These are phyloP conservation scores for Semotilus atromaculatus DNA, from an alignment of 2,797 vertebrate genomes.

Conservation along the genomic window DNA sequence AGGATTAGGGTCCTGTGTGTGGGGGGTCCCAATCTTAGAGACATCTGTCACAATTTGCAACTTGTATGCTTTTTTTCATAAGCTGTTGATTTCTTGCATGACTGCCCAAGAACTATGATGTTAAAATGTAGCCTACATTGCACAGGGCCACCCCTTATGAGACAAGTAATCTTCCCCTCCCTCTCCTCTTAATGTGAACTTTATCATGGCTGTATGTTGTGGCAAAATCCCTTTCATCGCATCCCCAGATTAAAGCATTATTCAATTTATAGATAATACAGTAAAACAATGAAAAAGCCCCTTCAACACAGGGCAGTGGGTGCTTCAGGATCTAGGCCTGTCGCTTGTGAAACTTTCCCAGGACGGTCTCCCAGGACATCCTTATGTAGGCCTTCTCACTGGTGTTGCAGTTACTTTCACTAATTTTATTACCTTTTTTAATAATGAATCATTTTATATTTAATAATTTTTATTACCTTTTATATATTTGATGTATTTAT, in stretches of 20 bases:
- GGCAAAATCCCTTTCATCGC: conserved; percentile 50
- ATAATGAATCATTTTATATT: too few species aligned
- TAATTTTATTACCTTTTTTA: not conserved
- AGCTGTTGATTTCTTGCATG: conserved; percentile 62
- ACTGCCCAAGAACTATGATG: conserved; percentile 57
- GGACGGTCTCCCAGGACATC: conserved; percentile 25
- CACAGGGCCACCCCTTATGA: conserved; percentile 50
- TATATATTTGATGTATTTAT: not conserved
- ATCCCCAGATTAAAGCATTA: conserved; percentile 47
- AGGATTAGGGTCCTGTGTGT: not conserved
- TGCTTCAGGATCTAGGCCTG: conserved; percentile 28
- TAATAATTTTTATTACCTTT: not conserved
- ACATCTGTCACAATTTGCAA: conserved; percentile 58
- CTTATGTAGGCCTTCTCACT: conserved; percentile 14
- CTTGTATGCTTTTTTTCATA: conserved; percentile 52
- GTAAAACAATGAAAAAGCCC: conserved; percentile 53
- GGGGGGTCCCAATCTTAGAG: conserved; percentile 37
- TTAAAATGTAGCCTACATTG: conserved; percentile 58
- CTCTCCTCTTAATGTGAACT: conserved; percentile 22
- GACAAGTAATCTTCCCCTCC: conserved; percentile 46
- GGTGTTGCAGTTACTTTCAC: not conserved
- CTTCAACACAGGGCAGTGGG: not conserved
- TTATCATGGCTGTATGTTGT: conserved; percentile 40
- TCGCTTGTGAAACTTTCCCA: conserved; percentile 21
- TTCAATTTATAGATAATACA: conserved; percentile 54